Evolutionary conservation across 2,113 vertebrate genomes (phyloP).

Genomic region (Zosterops japonicus): DNA sequence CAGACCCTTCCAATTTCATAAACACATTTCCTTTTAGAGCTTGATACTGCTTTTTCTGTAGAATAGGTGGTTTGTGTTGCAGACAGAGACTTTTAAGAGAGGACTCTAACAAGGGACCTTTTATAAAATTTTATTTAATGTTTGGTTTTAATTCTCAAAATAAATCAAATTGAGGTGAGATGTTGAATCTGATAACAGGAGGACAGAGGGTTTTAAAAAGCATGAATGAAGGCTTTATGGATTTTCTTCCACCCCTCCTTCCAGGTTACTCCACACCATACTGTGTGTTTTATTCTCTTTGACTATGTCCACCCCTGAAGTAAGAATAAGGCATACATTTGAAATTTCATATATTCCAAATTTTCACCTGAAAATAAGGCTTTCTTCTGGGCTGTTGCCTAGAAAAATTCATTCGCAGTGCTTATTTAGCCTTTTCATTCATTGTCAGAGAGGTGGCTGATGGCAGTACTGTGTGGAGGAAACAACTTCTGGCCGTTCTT

Average conservation of each 20-base stretch:
- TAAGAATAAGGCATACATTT: not conserved
- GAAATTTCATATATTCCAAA: not conserved
- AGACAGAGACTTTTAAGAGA: not conserved
- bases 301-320: not conserved
- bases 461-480: not conserved
- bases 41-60: not conserved
- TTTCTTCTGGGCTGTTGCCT: not conserved
- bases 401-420: not conserved
- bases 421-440: not conserved
- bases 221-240: slow-evolving; percentile 10
- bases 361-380: not conserved
- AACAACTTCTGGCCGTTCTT: not conserved
- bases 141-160: slow-evolving; percentile 23
- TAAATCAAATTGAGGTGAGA: not conserved
- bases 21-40: not conserved
- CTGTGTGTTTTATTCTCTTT: not conserved
- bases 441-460: not conserved
- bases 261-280: not conserved
- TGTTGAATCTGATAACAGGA: slow-evolving; percentile 10
- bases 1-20: not conserved
- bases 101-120: not conserved
- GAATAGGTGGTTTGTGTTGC: not conserved
- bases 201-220: not conserved
- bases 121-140: not conserved
- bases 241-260: not conserved